A percentile compares a stretch with the other conserved stretches of the same genome.
Evolutionary conservation across 2,888 invertebrate species (phyloP).

Genomic region (Nymphalis urticae): DNA sequence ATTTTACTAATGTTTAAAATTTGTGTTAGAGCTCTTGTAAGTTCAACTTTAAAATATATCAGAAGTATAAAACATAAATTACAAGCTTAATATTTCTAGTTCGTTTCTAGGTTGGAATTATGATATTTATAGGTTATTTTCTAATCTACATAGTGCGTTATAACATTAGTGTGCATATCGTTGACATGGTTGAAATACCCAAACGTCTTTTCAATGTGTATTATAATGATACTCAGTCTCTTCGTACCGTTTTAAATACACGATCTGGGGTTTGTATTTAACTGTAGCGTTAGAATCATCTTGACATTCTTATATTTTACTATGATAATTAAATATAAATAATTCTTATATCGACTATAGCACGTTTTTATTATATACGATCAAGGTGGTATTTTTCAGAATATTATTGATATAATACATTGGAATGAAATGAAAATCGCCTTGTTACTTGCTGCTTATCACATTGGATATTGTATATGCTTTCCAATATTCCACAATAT

Average conservation of each 20-base stretch:
- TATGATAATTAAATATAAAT: too few species aligned
- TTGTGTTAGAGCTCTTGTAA: slow-evolving; percentile 67
- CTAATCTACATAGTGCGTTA: slow-evolving; percentile 67
- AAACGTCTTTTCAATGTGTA: slow-evolving; percentile 32
- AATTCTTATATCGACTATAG: too few species aligned
- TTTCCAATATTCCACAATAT: slow-evolving; percentile 73
- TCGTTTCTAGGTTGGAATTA: slow-evolving; percentile 71
- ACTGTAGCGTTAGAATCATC: too few species aligned
- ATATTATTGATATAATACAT: slow-evolving; percentile 53
- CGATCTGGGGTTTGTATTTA: slow-evolving; percentile 38
- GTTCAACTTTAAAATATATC: slow-evolving; percentile 38
- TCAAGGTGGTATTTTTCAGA: slow-evolving; percentile 49
- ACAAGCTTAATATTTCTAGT: slow-evolving; percentile 5
- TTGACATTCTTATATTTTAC: too few species aligned
- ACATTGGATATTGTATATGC: slow-evolving; percentile 72
- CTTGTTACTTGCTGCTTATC: slow-evolving; percentile 66
- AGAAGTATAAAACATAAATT: background rate
- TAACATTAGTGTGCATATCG: slow-evolving; percentile 73
- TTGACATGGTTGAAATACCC: slow-evolving; percentile 64
- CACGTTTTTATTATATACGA: too few species aligned
- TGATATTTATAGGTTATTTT: slow-evolving; percentile 81
- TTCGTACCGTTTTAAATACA: slow-evolving; percentile 28
- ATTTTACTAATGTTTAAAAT: slow-evolving; percentile 60
- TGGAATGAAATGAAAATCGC: slow-evolving; percentile 71
- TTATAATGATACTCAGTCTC: slow-evolving; percentile 28